phyloP scores from a whole-genome alignment of 1,140 invertebrate genomes.

The Heliconius hewitsoni region DNA sequence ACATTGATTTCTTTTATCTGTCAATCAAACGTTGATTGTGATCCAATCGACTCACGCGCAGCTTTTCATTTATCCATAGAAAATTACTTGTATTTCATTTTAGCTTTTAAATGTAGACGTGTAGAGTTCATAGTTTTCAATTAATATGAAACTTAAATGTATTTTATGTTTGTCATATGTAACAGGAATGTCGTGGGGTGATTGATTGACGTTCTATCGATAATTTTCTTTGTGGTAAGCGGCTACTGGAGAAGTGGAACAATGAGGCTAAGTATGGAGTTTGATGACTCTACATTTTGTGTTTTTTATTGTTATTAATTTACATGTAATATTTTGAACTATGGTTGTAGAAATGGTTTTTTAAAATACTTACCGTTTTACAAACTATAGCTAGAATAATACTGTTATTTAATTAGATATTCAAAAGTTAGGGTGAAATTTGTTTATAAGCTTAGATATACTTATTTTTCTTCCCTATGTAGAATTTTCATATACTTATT shows the following conservation, averaged over 20 bases:
- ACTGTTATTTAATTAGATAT: background rate
- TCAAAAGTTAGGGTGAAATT: background rate
- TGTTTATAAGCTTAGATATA: background rate
- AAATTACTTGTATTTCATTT: background rate
- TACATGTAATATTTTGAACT: slow-evolving; percentile 1
- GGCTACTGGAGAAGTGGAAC: slow-evolving; percentile 53
- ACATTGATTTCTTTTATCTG: slow-evolving; percentile 72
- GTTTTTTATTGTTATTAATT: slow-evolving; percentile 5
- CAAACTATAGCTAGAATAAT: background rate
- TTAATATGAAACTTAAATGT: slow-evolving; percentile 6
- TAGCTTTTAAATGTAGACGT: slow-evolving; percentile 6
- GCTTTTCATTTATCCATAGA: slow-evolving; percentile 29
- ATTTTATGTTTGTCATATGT: slow-evolving; percentile 31
- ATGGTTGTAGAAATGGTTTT: slow-evolving; percentile 1
- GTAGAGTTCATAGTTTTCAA: background rate
- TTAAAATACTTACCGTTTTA: background rate
- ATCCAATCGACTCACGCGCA: slow-evolving; percentile 50
- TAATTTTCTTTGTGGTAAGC: slow-evolving; percentile 60
- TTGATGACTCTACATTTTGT: slow-evolving; percentile 8
- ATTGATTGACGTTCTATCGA: slow-evolving; percentile 71
- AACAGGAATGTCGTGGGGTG: slow-evolving; percentile 53
- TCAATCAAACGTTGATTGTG: slow-evolving; percentile 72
- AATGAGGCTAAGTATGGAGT: slow-evolving; percentile 29
- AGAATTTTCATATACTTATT: background rate
- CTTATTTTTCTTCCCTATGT: background rate